Evolutionary conservation across 2,888 invertebrate species (phyloP).

Genomic region (Ectobius pallidus): DNA sequence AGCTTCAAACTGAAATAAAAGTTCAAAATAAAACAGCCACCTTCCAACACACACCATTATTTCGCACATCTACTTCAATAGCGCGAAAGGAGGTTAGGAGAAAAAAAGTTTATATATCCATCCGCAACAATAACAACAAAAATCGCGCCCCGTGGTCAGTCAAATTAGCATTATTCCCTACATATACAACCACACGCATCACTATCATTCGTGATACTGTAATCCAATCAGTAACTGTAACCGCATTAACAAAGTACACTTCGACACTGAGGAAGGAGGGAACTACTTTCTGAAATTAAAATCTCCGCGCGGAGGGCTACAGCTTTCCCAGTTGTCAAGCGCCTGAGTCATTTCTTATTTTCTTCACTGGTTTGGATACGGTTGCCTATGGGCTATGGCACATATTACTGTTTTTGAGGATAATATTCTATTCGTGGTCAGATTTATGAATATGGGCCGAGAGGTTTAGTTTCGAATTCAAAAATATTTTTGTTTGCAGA

Average conservation of each 20-base stretch:
- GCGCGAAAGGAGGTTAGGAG: slow-evolving; percentile 78
- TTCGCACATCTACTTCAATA: slow-evolving; percentile 75
- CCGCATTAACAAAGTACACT: slow-evolving; percentile 43
- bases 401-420: too few relatives aligned
- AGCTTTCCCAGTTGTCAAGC: slow-evolving; percentile 39
- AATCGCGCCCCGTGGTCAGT: slow-evolving; percentile 36
- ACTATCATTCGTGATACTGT: slow-evolving; percentile 41
- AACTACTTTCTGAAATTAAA: slow-evolving; percentile 46
- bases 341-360: slow-evolving; percentile 31
- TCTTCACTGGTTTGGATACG: slow-evolving; percentile 36
- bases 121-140: slow-evolving; percentile 57
- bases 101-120: slow-evolving; percentile 70
- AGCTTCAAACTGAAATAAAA: slow-evolving; percentile 43
- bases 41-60: slow-evolving; percentile 67
- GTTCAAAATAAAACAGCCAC: slow-evolving; percentile 53
- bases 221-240: slow-evolving; percentile 39
- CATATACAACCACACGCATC: slow-evolving; percentile 37
- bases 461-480: too few relatives aligned
- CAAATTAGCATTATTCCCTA: slow-evolving; percentile 33
- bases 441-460: too few relatives aligned
- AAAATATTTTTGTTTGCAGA: too few relatives aligned
- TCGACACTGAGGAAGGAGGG: slow-evolving; percentile 41
- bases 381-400: slow-evolving; percentile 12
- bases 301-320: slow-evolving; percentile 44
- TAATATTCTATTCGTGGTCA: too few relatives aligned